phyloP scores from a whole-genome alignment of 2,797 vertebrate species.

The Rhinogobio ventralis region DNA sequence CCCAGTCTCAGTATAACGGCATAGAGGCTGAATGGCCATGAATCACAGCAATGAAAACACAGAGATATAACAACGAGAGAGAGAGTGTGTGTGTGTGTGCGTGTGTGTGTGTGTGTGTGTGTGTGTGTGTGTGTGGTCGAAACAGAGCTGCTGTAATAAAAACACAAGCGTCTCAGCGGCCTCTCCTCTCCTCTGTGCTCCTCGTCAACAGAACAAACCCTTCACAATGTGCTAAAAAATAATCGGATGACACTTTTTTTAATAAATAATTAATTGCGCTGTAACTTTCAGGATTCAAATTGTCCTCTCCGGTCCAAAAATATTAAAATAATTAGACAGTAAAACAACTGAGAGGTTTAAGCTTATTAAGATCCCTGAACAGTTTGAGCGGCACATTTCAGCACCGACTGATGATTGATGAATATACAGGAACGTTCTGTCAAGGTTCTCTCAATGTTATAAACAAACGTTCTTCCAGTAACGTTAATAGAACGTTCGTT shows the following conservation, averaged over 20 bases:
- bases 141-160: background rate
- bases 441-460: no score
- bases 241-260: background rate
- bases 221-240: background rate
- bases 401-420: no score
- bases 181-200: background rate
- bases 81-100: no score
- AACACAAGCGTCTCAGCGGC: background rate
- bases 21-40: background rate
- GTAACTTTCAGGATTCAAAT: background rate
- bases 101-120: no score
- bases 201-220: background rate
- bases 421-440: no score
- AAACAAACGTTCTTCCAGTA: no score
- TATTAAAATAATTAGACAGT: background rate
- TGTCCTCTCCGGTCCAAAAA: background rate
- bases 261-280: background rate
- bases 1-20: background rate
- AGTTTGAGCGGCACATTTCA: no score
- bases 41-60: constrained; percentile 11
- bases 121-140: background rate
- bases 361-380: no score
- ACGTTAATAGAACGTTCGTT: background rate
- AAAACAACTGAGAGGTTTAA: background rate
- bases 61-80: background rate